A percentile compares a stretch with the other conserved stretches of the same genome.
Conservation (phyloP, 1,140 invertebrate species). For the Habropoda laboriosa region DNA sequence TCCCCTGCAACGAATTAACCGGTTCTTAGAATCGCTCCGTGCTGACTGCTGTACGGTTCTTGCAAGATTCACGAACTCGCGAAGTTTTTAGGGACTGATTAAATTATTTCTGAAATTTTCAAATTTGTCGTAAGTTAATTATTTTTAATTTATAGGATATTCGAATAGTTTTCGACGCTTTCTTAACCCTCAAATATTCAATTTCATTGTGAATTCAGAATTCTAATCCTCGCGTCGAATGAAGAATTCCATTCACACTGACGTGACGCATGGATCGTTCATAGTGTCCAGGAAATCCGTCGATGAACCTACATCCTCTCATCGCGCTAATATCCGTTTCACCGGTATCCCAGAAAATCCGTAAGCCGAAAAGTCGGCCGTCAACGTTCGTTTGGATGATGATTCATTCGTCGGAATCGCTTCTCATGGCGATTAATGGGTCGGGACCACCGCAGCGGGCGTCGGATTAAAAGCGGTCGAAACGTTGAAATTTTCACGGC, state of each 20-base stretch:
- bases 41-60: no score
- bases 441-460: constrained; percentile 52
- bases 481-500: constrained; percentile 75
- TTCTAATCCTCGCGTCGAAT: background rate
- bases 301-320: constrained; percentile 21
- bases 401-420: constrained; percentile 66
- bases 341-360: constrained; percentile 43
- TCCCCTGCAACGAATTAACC: background rate
- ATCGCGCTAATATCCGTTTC: constrained; percentile 59
- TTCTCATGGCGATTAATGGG: constrained; percentile 69
- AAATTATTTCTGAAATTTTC: no score
- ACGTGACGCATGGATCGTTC: background rate
- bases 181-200: no score
- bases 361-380: constrained; percentile 14
- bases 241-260: background rate
- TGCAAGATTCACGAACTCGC: background rate
- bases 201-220: background rate
- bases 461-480: constrained; percentile 68
- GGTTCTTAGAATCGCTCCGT: no score
- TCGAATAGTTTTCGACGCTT: no score
- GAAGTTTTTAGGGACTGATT: no score
- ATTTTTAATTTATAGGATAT: no score
- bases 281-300: background rate
- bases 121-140: no score
- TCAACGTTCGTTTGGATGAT: constrained; percentile 49